Base-by-base conservation (phyloP, 2,113 vertebrate genomes). In the Podarcis cretensis region DNA sequence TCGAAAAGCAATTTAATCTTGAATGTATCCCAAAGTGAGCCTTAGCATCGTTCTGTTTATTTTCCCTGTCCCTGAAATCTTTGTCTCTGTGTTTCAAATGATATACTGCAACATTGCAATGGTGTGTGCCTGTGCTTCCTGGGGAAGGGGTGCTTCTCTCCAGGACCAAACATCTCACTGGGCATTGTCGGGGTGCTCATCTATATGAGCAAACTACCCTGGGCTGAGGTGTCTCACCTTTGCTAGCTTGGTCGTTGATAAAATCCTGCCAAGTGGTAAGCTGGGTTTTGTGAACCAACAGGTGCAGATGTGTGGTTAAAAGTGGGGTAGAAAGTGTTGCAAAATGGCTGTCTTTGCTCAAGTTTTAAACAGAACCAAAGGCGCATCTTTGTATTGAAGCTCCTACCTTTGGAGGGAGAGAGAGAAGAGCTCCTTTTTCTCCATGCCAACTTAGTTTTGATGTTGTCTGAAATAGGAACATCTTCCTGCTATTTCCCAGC, bases 381-480 rank as follows among this genome's bases (percentile, higher is more conserved):
- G 0, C 90, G 85, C 76, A 94, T 93, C 91, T 94, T 35, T 90
- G 94, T 92, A 90, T 90, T 91, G 40, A 93, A 90, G 92, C 77
- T 78, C 91, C 92, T 85, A 1, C 57, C 1, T 94, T 93, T 87
- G 94, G 93, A 91, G 30, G 9, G 48, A 54, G 48, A 54, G 48
- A 37, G 23, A 25, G 23, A 40, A 81, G 87, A 85, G 86, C 88
- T 83, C 83, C 18, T 87, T 6, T 77, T 77, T 54, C 89, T 83
- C 89, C 93, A 91, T 93, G 92, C 93, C 91, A 94, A 87, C 88
- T 85, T 80, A 91, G n/a, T 94, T 94, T 91, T 80, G 88, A 96
- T 95, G 94, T 32, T 78, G 48, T 66, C 18, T 79, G 78, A 54
- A 27, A 66, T 65, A 40, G 40, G 30, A 20, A 35, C 40, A 27